Base-by-base conservation (phyloP, 1,140 invertebrate species). In the Uloborus diversus region DNA sequence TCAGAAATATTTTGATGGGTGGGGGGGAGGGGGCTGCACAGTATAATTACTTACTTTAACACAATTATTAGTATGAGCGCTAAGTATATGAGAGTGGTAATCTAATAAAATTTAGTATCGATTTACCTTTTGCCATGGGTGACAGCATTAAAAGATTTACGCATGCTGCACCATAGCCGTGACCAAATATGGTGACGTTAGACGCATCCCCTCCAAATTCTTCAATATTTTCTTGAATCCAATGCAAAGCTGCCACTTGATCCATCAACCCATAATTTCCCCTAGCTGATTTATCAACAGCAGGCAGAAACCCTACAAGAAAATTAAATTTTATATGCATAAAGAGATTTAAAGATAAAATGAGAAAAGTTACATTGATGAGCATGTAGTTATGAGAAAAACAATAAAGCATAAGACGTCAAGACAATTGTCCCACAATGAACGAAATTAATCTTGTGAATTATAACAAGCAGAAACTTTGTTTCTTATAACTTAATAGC, bases 261-360 rank as follows among this genome's bases (percentile, higher is more conserved):
- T 98, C 96, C 92, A 97, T 94, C 17, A 98, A 89, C 0, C 95
- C 96, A 86, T 97, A 96, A 89, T 98, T 98, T 17, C 94, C 81
- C 66, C 83, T 71, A 9, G 82, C 76, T 27, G 71, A 76, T 14
- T 80, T 79, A 17, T 83, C 68, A n/a, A 80, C 56, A n/a, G 82
- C 65, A 5, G 82, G 82, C 23, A 83, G 33, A 47, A 81, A 83
- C 37, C 82, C 82, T 83, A 49, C 11, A 66, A 47, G 0, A 25
- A 20, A 30, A n/a, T 17, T 42, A 42, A 9, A 42, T 17, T 7
- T 17, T 7, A 7, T 7, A 7, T 42, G 37, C 37, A 9, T 7
- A 42, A 42, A 42, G 7, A 42, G 37, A 42, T 9, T 42, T 42
- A 42, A 17, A 9, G 7, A 9, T 42, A 42, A 42, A 17, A 9